These are phyloP conservation scores for Pagrus major DNA, from an alignment of 2,113 vertebrate genomes.

Conservation along the genomic window DNA sequence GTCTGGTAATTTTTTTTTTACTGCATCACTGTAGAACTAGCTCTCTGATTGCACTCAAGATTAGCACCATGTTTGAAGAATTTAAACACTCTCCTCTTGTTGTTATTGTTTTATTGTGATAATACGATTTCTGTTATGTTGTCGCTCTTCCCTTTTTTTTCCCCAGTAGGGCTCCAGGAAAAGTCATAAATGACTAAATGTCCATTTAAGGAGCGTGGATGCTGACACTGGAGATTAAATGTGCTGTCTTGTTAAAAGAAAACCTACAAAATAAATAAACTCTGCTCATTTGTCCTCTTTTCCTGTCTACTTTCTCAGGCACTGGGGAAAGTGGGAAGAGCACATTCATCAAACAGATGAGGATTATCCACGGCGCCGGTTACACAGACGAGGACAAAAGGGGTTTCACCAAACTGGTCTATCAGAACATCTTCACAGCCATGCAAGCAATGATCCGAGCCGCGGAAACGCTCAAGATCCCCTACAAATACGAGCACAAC, in stretches of 20 bases:
- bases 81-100: neutral
- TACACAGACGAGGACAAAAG: slow-evolving; percentile 98
- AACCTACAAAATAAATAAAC: slow-evolving; percentile 40
- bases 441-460: slow-evolving; percentile 97
- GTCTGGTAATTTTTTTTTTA: no score
- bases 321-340: slow-evolving; percentile 87
- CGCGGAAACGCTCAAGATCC: slow-evolving; percentile 95
- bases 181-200: neutral
- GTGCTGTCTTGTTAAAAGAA: slow-evolving; percentile 9
- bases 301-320: slow-evolving; percentile 67
- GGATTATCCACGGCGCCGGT: slow-evolving; percentile 90
- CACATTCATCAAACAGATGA: slow-evolving; percentile 88
- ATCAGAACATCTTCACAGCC: slow-evolving; percentile 98
- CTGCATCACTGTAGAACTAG: neutral
- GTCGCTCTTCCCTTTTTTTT: neutral
- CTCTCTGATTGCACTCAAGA: neutral
- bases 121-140: neutral
- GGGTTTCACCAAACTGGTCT: slow-evolving; percentile 96
- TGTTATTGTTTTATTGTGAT: neutral
- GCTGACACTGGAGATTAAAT: slow-evolving; percentile 8
- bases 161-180: neutral
- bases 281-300: neutral
- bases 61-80: neutral
- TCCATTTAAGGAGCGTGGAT: slow-evolving; percentile 12
- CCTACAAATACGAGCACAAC: slow-evolving; percentile 95